Conservation (phyloP, 2,888 invertebrate species). For the Eristalis intricaria region DNA sequence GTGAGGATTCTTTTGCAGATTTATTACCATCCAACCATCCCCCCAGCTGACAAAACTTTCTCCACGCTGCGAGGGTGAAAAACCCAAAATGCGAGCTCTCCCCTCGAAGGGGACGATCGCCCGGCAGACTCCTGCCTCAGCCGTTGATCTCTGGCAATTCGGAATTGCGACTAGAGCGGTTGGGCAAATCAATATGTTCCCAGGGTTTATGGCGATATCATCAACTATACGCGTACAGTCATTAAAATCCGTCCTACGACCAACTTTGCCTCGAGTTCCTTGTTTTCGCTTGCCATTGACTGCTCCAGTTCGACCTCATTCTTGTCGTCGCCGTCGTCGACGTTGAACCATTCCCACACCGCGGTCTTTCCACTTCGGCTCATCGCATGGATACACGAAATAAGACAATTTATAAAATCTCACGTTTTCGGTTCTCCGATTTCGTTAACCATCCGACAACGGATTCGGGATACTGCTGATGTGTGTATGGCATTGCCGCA, state of each 20-base stretch:
- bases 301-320: not conserved
- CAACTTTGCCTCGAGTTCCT: slow-evolving; percentile 23
- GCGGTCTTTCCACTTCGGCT: not conserved
- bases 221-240: slow-evolving; percentile 8
- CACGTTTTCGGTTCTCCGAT: slow-evolving; percentile 30
- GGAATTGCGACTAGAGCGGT: not conserved
- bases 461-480: slow-evolving; percentile 11
- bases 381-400: slow-evolving; percentile 11
- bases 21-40: slow-evolving; percentile 7
- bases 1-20: slow-evolving; percentile 19
- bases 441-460: slow-evolving; percentile 7
- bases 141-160: not conserved
- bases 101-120: not conserved
- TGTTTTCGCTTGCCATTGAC: not conserved
- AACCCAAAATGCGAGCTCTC: not conserved
- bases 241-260: slow-evolving; percentile 28
- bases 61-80: not conserved
- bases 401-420: slow-evolving; percentile 45
- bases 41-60: not conserved
- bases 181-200: slow-evolving; percentile 21
- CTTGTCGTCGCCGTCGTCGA: not conserved
- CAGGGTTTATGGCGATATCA: slow-evolving; percentile 14
- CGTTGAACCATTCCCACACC: not conserved
- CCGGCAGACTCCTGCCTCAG: no score
- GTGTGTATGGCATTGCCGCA: not conserved